Conservation (phyloP, 2,888 invertebrate genomes). For the Dexiosoma caninum region DNA sequence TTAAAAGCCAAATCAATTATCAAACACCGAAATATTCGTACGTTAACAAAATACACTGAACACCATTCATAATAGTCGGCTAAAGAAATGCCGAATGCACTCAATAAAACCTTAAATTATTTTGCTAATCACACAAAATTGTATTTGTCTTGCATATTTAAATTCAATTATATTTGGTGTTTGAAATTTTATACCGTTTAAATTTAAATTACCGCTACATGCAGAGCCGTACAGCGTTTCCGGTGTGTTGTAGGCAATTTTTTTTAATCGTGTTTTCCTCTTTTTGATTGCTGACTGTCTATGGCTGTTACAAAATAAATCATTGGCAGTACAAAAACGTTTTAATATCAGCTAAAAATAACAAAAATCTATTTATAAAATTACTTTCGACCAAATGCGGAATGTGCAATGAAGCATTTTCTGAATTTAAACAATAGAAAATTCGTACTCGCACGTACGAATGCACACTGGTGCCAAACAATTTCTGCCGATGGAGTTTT, state of each 20-base stretch:
- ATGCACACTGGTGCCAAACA: slow-evolving; percentile 5
- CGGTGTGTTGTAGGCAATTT: slow-evolving; percentile 27
- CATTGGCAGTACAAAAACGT: slow-evolving; percentile 14
- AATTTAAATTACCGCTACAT: slow-evolving; percentile 42
- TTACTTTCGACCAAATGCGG: slow-evolving; percentile 34
- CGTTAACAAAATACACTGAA: too few relatives aligned
- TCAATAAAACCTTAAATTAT: not conserved
- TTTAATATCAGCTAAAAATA: slow-evolving; percentile 43
- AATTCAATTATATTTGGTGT: not conserved
- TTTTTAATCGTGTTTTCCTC: not conserved
- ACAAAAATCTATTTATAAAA: slow-evolving; percentile 51
- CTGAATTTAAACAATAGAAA: slow-evolving; percentile 25
- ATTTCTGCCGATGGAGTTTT: not conserved
- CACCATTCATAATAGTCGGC: too few relatives aligned
- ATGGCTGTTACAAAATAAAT: slow-evolving; percentile 53
- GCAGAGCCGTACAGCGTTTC: slow-evolving; percentile 38
- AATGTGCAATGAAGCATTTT: slow-evolving; percentile 42
- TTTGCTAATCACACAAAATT: not conserved
- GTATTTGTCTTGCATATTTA: not conserved
- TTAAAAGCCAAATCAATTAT: not conserved
- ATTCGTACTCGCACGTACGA: not conserved
- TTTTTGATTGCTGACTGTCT: slow-evolving; percentile 17
- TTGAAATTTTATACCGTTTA: slow-evolving; percentile 1
- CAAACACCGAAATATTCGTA: not conserved
- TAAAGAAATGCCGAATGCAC: not conserved